Evolutionary conservation across 2,113 vertebrate species (phyloP), one percentile per base, ranked within the genome.

Genomic region (Prinia subflava): DNA sequence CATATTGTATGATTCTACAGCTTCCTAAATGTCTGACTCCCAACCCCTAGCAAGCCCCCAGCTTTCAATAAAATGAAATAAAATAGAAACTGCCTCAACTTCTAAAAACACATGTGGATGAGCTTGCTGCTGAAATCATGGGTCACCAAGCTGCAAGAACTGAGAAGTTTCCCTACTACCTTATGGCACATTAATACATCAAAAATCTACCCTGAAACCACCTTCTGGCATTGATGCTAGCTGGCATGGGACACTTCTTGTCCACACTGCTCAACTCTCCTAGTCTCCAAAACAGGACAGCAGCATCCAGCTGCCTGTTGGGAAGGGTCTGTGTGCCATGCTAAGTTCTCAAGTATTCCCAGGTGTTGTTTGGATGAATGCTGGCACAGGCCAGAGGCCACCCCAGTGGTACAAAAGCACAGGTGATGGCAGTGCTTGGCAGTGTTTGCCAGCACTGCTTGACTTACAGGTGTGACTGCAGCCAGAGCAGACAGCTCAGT

Each of bases 371-470:
- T 90, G 63, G 67, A 83, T 65, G 41, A 69, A 46, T 28, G 19
- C 7, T 47, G 37, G 8, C 4, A 11, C 31, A 50, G 49, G 6
- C 35, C 52, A 63, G 67, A 42, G 33, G 30, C 30, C 37, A 11
- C 21, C 37, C 5, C 59, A 44, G 2, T 3, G 11, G 30, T 12
- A 14, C 18, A 64, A 25, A 27, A 52, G 6, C 47, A 87, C 11
- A 52, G 50, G 11, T 2, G 10, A 42, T 20, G 25, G 35, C 49
- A 44, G 15, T 11, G 20, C 27, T 56, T 0, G 0, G 44, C 64
- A 74, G 18, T 15, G 21, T 3, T 71, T 68, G 25, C 56, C 52
- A 60, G 7, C 46, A 4, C 37, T 65, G 24, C n/a, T 30, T 52
- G 28, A 15, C 31, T 56, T 70, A 69, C 20, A 59, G 25, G 7